Evolutionary conservation across 2,797 vertebrate genomes (phyloP).

Genomic region (Buceros bicornis): DNA sequence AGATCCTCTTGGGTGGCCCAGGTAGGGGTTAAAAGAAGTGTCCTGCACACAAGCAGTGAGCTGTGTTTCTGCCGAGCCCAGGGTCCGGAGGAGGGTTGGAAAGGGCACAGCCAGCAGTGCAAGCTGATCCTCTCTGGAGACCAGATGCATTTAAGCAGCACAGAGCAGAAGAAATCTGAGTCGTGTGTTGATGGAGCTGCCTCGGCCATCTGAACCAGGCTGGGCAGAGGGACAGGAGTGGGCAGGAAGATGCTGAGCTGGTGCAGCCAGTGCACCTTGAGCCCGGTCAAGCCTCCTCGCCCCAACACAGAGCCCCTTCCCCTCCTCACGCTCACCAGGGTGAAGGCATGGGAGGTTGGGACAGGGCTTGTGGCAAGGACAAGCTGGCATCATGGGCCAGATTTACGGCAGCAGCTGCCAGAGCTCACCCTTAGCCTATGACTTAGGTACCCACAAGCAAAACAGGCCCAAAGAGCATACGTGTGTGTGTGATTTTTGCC

Average conservation of each 20-base stretch:
- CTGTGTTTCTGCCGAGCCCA: neutral
- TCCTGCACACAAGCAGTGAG: neutral
- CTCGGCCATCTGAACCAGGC: neutral
- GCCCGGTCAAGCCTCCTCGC: neutral
- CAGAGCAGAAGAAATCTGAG: conserved; percentile 28
- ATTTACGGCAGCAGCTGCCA: neutral
- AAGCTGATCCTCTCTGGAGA: conserved; percentile 36
- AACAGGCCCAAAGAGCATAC: neutral
- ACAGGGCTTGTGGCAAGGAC: accelerated
- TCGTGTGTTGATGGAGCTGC: neutral
- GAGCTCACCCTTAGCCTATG: neutral
- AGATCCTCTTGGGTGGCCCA: neutral
- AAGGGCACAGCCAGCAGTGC: conserved; percentile 36
- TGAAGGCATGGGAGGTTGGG: accelerated
- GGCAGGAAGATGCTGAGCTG: neutral
- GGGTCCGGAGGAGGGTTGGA: neutral
- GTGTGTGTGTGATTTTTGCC: accelerated
- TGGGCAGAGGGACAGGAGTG: neutral
- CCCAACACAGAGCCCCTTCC: neutral
- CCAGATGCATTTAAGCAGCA: neutral
- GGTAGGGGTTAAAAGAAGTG: neutral
- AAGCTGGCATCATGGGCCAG: neutral
- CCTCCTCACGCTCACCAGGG: neutral
- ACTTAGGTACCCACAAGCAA: neutral
- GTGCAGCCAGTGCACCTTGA: accelerated